Conservation (phyloP, 2,888 invertebrate species). For the Micoletzkya japonica region DNA sequence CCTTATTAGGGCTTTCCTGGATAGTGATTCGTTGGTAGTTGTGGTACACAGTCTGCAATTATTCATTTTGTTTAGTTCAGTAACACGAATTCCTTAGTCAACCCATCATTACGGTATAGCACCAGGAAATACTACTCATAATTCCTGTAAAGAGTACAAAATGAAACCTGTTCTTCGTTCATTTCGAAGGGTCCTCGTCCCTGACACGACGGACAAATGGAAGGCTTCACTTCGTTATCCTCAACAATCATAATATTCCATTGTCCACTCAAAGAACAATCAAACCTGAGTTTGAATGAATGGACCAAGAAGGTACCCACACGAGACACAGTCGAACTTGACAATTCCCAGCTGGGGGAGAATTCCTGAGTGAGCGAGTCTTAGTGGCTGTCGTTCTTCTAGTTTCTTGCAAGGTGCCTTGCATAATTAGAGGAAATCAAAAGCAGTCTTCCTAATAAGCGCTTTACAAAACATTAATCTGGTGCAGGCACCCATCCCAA, state of each 20-base stretch:
- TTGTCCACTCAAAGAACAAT: neutral
- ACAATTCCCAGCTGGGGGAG: constrained; percentile 91
- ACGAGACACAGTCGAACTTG: constrained; percentile 95
- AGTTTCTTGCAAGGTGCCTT: no score
- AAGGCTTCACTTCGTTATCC: constrained; percentile 84
- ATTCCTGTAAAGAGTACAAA: no score
- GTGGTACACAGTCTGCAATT: constrained; percentile 85
- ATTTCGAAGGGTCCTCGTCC: constrained; percentile 92
- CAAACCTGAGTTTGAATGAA: constrained; percentile 83
- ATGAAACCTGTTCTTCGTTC: constrained; percentile 82
- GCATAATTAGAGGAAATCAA: no score
- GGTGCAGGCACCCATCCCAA: neutral
- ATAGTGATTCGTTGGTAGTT: constrained; percentile 97
- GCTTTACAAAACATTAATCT: neutral
- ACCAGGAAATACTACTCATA: no score
- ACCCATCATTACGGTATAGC: no score
- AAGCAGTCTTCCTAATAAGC: no score
- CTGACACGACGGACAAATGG: constrained; percentile 96
- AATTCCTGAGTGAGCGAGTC: constrained; percentile 72
- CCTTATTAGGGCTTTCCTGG: constrained; percentile 95
- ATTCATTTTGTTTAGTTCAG: neutral
- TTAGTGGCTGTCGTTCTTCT: no score
- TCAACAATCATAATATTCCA: constrained; percentile 20
- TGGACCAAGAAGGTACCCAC: constrained; percentile 91
- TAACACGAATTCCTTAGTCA: no score